Evolutionary conservation across 2,113 vertebrate species (phyloP).

Genomic region (Reinhardtius hippoglossoides): DNA sequence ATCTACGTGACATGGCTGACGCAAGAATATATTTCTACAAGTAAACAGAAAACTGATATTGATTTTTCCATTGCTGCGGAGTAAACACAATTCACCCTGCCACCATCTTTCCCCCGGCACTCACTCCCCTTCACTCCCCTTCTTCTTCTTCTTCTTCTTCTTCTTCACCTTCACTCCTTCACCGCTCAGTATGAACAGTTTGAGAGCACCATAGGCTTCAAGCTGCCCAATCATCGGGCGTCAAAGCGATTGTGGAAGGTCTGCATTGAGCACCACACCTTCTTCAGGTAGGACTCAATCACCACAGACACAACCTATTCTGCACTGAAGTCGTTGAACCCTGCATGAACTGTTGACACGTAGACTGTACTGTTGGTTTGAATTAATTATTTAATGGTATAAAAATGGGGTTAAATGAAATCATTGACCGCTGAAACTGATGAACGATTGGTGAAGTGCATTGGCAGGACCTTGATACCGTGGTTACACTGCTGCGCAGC

Average conservation of each 20-base stretch:
- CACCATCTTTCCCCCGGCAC: slow-evolving; percentile 49
- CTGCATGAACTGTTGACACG: slow-evolving; percentile 46
- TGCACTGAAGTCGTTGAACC: slow-evolving; percentile 21
- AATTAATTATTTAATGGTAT: no score
- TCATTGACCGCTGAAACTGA: no score
- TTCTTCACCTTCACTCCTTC: slow-evolving; percentile 45
- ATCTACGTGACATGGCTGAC: slow-evolving; percentile 29
- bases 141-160: slow-evolving; percentile 16
- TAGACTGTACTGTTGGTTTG: neutral
- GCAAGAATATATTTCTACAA: slow-evolving; percentile 25
- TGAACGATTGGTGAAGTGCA: no score
- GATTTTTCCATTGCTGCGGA: slow-evolving; percentile 57
- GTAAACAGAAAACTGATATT: slow-evolving; percentile 50
- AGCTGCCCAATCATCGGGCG: slow-evolving; percentile 97
- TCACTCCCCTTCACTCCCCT: neutral
- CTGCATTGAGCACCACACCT: slow-evolving; percentile 99
- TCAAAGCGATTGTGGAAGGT: slow-evolving; percentile 99
- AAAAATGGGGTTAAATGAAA: no score
- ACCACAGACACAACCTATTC: slow-evolving; percentile 20
- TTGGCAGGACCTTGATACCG: no score
- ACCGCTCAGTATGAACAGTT: slow-evolving; percentile 93
- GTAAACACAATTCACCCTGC: slow-evolving; percentile 62
- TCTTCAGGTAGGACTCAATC: slow-evolving; percentile 91
- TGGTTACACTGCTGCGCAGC: no score
- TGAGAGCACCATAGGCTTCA: slow-evolving; percentile 99